These are phyloP conservation scores for Tragelaphus strepsiceros DNA, from an alignment of 2,113 vertebrate species.

Conservation along the genomic window DNA sequence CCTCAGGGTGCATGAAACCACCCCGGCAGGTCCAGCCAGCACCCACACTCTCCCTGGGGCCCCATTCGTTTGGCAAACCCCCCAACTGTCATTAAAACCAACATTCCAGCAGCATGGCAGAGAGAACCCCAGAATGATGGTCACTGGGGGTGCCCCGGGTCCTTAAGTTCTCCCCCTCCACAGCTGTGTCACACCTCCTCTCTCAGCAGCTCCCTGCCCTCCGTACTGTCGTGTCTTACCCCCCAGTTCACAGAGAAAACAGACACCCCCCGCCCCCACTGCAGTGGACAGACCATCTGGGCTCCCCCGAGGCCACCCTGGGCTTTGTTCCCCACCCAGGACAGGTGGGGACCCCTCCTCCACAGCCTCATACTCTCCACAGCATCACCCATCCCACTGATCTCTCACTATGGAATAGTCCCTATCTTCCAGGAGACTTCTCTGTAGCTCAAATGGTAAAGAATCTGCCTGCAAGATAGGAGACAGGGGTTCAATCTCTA, in stretches of 20 bases:
- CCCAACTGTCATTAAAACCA: neutral
- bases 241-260: neutral
- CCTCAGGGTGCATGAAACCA: neutral
- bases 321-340: neutral
- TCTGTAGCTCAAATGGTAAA: neutral
- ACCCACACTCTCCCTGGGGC: neutral
- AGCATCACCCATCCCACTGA: neutral
- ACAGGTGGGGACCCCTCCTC: neutral
- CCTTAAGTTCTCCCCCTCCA: fast-evolving
- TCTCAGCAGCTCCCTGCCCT: neutral
- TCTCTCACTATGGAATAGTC: neutral
- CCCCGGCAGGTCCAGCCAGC: no score
- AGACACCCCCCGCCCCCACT: fast-evolving
- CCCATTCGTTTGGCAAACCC: neutral
- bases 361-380: no score
- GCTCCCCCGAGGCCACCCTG: neutral
- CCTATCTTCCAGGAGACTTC: neutral
- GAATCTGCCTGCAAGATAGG: neutral
- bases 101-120: neutral
- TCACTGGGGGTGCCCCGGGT: fast-evolving
- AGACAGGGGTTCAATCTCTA: neutral
- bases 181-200: neutral
- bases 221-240: fast-evolving
- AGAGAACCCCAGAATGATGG: no score
- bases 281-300: neutral